Conservation (phyloP, 2,888 invertebrate species). For the Euproctis similis region DNA sequence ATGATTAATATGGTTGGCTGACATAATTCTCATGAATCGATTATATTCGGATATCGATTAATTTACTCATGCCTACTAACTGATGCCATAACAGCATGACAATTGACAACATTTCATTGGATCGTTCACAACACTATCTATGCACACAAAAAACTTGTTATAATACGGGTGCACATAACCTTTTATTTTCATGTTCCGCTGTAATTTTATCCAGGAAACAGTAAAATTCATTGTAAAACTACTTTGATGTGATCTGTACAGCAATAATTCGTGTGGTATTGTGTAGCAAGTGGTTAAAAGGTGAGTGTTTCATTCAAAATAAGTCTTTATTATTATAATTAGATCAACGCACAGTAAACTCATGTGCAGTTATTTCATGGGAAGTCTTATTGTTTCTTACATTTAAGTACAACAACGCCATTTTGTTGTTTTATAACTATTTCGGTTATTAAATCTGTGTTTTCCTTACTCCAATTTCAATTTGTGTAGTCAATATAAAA, state of each 20-base stretch:
- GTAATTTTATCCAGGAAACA: conserved; percentile 48
- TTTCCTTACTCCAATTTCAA: conserved; percentile 5
- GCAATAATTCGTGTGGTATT: conserved; percentile 18
- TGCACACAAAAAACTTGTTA: conserved; percentile 60
- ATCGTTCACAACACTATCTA: no score
- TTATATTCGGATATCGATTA: no score
- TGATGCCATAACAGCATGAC: no score
- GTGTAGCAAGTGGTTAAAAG: conserved; percentile 33
- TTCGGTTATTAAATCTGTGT: conserved; percentile 1
- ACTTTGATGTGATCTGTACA: conserved; percentile 30
- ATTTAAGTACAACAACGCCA: conserved; percentile 56
- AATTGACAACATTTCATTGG: no score
- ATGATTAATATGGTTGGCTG: no score
- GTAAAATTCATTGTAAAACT: conserved; percentile 32
- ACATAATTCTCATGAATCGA: no score
- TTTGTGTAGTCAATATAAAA: conserved; percentile 15
- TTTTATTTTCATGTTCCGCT: conserved; percentile 57
- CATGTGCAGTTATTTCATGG: conserved; percentile 67
- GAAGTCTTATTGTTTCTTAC: conserved; percentile 57
- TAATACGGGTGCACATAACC: conserved; percentile 54
- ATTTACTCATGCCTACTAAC: no score
- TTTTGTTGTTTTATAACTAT: conserved; percentile 41
- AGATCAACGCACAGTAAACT: conserved; percentile 47
- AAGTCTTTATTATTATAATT: conserved; percentile 45
- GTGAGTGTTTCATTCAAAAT: conserved; percentile 59